Evolutionary conservation across 2,797 vertebrate genomes (phyloP).

Genomic region (Rhinophrynus dorsalis): DNA sequence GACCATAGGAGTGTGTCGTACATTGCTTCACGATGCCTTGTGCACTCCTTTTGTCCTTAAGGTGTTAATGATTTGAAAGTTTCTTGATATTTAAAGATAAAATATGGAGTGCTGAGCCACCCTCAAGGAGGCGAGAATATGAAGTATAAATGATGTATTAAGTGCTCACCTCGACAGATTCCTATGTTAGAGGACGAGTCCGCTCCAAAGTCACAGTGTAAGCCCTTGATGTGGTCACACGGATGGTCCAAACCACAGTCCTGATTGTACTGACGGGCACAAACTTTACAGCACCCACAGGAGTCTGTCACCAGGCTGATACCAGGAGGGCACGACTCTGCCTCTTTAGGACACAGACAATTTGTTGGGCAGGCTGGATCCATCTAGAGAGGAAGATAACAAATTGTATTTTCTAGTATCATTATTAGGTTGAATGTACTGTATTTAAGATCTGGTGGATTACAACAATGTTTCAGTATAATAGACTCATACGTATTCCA

Average conservation of each 20-base stretch:
- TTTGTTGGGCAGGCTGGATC: constrained; percentile 61
- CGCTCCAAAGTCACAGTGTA: constrained; percentile 81
- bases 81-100: no score
- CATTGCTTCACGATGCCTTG: no score
- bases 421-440: no score
- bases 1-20: no score
- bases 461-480: no score
- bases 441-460: no score
- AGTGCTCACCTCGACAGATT: constrained; percentile 75
- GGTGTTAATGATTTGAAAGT: no score
- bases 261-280: constrained; percentile 76
- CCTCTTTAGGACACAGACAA: constrained; percentile 67
- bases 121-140: neutral
- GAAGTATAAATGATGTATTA: neutral
- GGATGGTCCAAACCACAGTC: constrained; percentile 70
- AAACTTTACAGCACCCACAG: constrained; percentile 80
- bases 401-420: no score
- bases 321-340: constrained; percentile 64
- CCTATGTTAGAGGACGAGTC: constrained; percentile 69
- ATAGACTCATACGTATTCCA: no score
- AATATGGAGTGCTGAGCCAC: no score
- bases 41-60: no score
- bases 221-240: constrained; percentile 79
- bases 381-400: constrained; percentile 58
- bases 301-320: constrained; percentile 73